A percentile compares a stretch with the other conserved stretches of the same genome.
phyloP scores from a whole-genome alignment of 2,113 vertebrate species.

The Hydrolagus affinis region DNA sequence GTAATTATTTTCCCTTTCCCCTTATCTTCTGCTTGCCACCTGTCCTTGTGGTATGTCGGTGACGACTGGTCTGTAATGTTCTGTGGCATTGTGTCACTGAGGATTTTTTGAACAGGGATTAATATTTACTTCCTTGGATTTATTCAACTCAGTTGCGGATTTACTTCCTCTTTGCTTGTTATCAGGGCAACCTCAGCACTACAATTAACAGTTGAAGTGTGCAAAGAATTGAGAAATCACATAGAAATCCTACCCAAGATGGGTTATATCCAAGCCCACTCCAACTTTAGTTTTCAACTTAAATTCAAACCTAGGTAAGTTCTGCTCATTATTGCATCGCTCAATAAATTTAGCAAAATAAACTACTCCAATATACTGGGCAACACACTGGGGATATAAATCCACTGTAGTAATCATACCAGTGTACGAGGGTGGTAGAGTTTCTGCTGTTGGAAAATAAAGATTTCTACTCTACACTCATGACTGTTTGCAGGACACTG shows the following conservation, averaged over 20 bases:
- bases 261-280: conserved; percentile 67
- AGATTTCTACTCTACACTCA: too few species aligned
- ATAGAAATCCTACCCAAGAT: conserved; percentile 75
- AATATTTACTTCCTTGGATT: not conserved
- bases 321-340: conserved; percentile 29
- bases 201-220: conserved; percentile 71
- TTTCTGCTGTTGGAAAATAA: too few species aligned
- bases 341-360: not conserved
- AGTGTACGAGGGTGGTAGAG: too few species aligned
- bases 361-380: too few species aligned
- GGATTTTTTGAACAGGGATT: not conserved
- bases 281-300: conserved; percentile 65
- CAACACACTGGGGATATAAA: too few species aligned
- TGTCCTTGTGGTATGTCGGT: not conserved
- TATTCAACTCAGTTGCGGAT: not conserved
- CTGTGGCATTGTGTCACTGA: not conserved
- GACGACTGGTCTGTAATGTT: not conserved
- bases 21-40: not conserved
- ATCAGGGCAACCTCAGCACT: conserved; percentile 66
- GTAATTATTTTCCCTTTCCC: not conserved
- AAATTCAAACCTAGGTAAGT: conserved; percentile 83
- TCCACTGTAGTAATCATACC: too few species aligned
- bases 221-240: conserved; percentile 70
- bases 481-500: too few species aligned
- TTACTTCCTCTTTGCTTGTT: not conserved